Base-by-base conservation (phyloP, 2,888 invertebrate genomes). In the Oscheius sp. region DNA sequence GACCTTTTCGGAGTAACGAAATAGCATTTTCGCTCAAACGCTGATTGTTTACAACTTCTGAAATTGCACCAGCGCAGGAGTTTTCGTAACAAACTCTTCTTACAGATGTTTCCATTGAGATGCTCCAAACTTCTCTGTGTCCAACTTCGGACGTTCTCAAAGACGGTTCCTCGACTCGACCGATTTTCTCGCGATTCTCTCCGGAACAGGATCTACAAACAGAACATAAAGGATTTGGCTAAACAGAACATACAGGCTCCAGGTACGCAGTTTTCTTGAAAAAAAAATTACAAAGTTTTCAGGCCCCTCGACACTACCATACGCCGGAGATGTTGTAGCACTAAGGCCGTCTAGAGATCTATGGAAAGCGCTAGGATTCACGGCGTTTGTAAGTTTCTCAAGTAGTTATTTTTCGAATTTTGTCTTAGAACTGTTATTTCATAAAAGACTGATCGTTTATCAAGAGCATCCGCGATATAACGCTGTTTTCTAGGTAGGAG, bases 281-380 rank as follows among this genome's bases (percentile, higher is more conserved):
- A 21, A 21, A 21, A 21, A 21, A 21, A 21, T 21, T 21, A 21
- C 21, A 21, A 21, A 21, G 21, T 53, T 33, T 32, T 51, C 35
- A 68, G 68, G 68, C 29, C 37, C 68, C 0, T 68, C 68, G 33
- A 55, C 29, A 21, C 10, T 37, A 42, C 62, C 51, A 11, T 53
- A 60, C n/a, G 53, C 42, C 11, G 53, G 79, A 7, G 84, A 84
- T 77, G 65, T 74, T 10, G 76, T 86, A 13, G 77, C 85, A 10
- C 62, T 84, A n/a, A 80, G 85, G 21, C 84, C 85, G 5, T 21
- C 42, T 48, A 73, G 57, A 68, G 75, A 85, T 74, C 57, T 84
- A 48, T 76, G 74, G 78, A 81, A 79, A 55, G 81, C 81, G 37
- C 63, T 82, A 7, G 83, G 77, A 21, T 85, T 86, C 60, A 82